Base-by-base conservation (phyloP, 2,888 invertebrate genomes). In the Acronicta psi region DNA sequence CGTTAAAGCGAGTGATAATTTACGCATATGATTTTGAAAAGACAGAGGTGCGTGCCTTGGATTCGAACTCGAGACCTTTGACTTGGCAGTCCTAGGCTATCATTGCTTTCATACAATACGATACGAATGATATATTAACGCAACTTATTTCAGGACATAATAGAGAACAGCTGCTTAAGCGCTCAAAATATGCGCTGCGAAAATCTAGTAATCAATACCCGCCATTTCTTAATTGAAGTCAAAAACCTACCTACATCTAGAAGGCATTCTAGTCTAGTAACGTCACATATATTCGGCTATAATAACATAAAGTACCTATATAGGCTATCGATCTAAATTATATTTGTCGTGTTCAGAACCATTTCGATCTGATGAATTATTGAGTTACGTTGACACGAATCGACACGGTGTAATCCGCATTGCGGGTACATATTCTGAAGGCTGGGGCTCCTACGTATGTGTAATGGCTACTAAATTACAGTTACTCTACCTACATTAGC, bases 281-380 rank as follows among this genome's bases (percentile, higher is more conserved):
- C 31, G 13, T n/a, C 13, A n/a, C 7, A 38, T 37, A 16, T 37
- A 16, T 38, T 40, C 37, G 40, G 41, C 38, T 29, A 29, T 53
- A 53, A 52, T 54, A 50, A 53, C 31, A 54, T 50, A 62, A 40
- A 50, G 41, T 44, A 37, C 23, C 61, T 10, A 38, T 25, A 23
- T 14, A 13, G 44, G 53, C 57, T 56, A 75, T 75, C 68, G 68
- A 77, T 75, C 76, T 77, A 73, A 79, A 79, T 79, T 83, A 81
- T 80, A 82, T 79, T 77, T 77, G 75, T 58, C 72, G 73, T 73
- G 74, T 73, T 71, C 54, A 37, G 73, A 65, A 69, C 75, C 83
- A 78, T 77, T 80, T 79, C 79, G 79, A 76, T 77, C 68, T 82
- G 80, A 83, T 88, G 83, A 88, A 85, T 88, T 86, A 88, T 88